Base-by-base conservation (phyloP, 2,113 vertebrate genomes). In the Callopanchax toddi region DNA sequence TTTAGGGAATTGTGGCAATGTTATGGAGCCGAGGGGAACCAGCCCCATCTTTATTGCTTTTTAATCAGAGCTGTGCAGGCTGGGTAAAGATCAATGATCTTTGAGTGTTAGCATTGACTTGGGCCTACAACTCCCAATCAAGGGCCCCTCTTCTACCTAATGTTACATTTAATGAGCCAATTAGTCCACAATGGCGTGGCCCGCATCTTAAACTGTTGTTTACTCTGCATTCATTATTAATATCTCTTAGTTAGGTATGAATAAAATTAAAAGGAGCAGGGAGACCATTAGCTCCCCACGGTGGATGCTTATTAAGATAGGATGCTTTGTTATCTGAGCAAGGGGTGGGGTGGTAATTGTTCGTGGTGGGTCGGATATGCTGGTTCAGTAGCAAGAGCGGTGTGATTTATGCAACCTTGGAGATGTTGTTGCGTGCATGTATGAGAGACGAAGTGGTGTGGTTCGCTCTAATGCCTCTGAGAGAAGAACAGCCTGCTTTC, bases 201-300 rank as follows among this genome's bases (percentile, higher is more conserved):
- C 80, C 72, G 92, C 91, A 93, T 93, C 90, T 91, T 92, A 92
- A 93, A 92, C 81, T 87, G 86, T 92, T 93, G 91, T 93, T 93
- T 93, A 93, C 91, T 86, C 86, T 81, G 88, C 81, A 93, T 93
- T 92, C 90, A 92, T 93, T 92, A 93, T 93, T 92, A 91, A 93
- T 92, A 92, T 90, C 89, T 87, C 91, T 89, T 91, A 89, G 86
- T 92, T 91, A 93, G 91, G 91, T 92, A 93, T 91, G 92, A 92
- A 92, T 92, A 91, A 87, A 93, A 93, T 93, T 91, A 93, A 93
- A 93, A 91, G 91, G 91, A 90, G 89, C 74, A 66, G 82, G 63
- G 89, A 91, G 91, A 87, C 88, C 85, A 91, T 92, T 92, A 93
- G 89, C 89, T 91, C 89, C 91, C 91, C 86, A 87, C 65, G 89